phyloP scores from a whole-genome alignment of 2,113 vertebrate genomes.

The Platysteira castanea region DNA sequence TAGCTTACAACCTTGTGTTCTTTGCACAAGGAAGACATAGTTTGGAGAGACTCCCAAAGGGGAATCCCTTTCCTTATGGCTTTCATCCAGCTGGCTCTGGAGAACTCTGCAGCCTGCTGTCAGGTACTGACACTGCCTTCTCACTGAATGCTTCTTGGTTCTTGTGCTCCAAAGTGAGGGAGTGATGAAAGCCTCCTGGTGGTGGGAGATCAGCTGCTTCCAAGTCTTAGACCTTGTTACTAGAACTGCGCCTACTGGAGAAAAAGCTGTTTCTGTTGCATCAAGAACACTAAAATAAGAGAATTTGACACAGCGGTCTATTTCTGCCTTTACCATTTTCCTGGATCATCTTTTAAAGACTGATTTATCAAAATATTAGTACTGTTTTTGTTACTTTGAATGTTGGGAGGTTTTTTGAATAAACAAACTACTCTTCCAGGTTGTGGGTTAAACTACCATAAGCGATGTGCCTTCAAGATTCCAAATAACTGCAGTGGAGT shows the following conservation, averaged over 20 bases:
- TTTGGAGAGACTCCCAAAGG: background rate
- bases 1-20: background rate
- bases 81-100: background rate
- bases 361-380: background rate
- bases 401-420: background rate
- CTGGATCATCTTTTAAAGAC: background rate
- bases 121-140: background rate
- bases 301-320: background rate
- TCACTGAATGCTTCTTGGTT: background rate
- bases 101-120: background rate
- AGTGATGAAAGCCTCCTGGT: background rate
- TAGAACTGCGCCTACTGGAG: background rate
- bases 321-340: background rate
- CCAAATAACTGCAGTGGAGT: constrained; percentile 97
- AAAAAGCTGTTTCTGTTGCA: background rate
- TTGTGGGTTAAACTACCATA: constrained; percentile 97
- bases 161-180: background rate
- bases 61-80: constrained; percentile 11
- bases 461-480: constrained; percentile 97
- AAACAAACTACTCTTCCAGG: constrained; percentile 71
- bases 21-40: background rate
- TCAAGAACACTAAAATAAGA: background rate
- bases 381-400: background rate
- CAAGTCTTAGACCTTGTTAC: background rate
- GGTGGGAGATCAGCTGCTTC: background rate